Base-by-base conservation (phyloP, 2,797 vertebrate species). In the Euphonia xanthogaster region DNA sequence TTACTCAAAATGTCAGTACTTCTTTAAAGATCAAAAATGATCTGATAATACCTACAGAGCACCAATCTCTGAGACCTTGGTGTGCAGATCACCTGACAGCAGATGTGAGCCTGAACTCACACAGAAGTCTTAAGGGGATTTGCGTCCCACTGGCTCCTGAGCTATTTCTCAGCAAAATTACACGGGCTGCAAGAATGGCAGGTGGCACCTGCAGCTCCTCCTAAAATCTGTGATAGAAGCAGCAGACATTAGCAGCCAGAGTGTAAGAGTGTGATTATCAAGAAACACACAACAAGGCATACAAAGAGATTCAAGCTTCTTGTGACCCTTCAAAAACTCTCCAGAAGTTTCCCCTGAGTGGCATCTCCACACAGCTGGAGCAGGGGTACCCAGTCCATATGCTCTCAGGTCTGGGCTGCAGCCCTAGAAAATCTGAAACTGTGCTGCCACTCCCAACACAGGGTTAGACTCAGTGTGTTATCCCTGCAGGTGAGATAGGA, bases 311-410 rank as follows among this genome's bases (percentile, higher is more conserved):
- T 39, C 4, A n/a, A 44, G 62, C 27, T 79, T 31, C 42, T 45
- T 14, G 7, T 21, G 40, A 48, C 68, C 55, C 18, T 40, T 33
- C 45, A 23, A 53, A 80, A 45, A 8, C 40, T 22, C 66, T 15
- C 50, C 6, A 77, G 31, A 37, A 51, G 25, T n/a, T 18, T 81
- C 19, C 25, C 11, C 12, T 35, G 30, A 37, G 65, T 4, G 6
- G 19, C 48, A 81, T 20, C 44, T 57, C 28, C 4, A 1, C 27
- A 7, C 4, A 23, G 28, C 47, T 28, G 65, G 57, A 76, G 37
- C 3, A 6, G 2, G 1, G 33, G 39, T 12, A 67, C 61, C 21
- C 50, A 63, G 45, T 12, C 51, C 28, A 9, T 0, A 1, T 6
- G 22, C 39, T 73, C 45, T 54, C 40, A 54, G 39, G 6, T 37